Evolutionary conservation across 2,113 vertebrate genomes (phyloP).

Genomic region (Phaethon lepturus): DNA sequence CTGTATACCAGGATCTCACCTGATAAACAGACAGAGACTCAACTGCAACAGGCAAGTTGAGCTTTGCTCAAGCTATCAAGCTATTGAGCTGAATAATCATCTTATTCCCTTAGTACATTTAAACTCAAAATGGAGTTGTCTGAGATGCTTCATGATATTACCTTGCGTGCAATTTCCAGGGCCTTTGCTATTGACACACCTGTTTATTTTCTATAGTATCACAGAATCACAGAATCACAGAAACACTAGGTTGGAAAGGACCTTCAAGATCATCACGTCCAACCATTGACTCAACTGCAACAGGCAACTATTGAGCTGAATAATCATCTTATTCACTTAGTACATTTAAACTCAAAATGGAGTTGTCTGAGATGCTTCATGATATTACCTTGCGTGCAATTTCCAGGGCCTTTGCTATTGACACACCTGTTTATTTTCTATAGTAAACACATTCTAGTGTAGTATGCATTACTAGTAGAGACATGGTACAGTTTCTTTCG

Average conservation of each 20-base stretch:
- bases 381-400: neutral
- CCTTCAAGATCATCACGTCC: no score
- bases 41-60: neutral
- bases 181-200: neutral
- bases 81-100: neutral
- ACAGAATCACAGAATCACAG: no score
- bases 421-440: neutral
- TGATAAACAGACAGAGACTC: constrained; percentile 7
- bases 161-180: neutral
- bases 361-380: neutral
- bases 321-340: neutral
- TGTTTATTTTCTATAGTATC: neutral
- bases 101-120: neutral
- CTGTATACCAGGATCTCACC: no score
- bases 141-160: neutral
- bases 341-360: neutral
- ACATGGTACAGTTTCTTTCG: neutral
- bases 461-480: neutral
- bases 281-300: neutral
- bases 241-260: no score
- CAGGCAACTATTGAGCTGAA: neutral
- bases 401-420: neutral
- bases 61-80: no score
- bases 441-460: neutral
- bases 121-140: neutral